Evolutionary conservation across 2,113 vertebrate genomes (phyloP).

Genomic region (Amia ocellicauda): DNA sequence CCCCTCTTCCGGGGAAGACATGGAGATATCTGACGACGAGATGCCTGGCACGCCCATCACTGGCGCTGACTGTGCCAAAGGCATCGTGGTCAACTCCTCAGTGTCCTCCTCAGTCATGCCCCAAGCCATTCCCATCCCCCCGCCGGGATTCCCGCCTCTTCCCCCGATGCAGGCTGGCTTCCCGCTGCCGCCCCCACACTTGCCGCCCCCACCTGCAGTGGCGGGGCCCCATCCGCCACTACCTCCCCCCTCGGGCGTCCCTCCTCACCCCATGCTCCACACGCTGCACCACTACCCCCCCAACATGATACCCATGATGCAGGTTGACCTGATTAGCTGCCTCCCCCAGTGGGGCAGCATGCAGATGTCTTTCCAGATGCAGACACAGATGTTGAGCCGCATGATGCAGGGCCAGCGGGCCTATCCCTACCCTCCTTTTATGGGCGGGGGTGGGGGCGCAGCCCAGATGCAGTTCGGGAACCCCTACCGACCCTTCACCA

Average conservation of each 20-base stretch:
- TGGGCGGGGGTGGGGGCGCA: conserved; percentile 54
- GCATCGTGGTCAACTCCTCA: conserved; percentile 85
- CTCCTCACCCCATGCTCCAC: conserved; percentile 74
- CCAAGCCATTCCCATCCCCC: conserved; percentile 73
- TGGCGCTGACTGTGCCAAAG: conserved; percentile 82
- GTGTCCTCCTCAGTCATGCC: conserved; percentile 71
- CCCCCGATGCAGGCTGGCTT: conserved; percentile 70
- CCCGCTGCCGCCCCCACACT: conserved; percentile 56
- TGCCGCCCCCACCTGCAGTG: conserved; percentile 58
- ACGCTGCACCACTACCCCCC: conserved; percentile 76
- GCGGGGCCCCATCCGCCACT: conserved; percentile 49
- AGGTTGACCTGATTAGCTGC: conserved; percentile 87
- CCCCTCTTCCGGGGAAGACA: conserved; percentile 95
- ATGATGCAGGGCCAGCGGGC: conserved; percentile 86
- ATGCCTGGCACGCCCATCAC: conserved; percentile 81
- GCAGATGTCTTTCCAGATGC: conserved; percentile 99
- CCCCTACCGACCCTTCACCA: conserved; percentile 74
- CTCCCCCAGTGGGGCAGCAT: conserved; percentile 88
- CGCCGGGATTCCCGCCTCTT: conserved; percentile 75
- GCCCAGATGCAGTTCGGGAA: conserved; percentile 70
- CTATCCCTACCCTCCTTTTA: conserved; percentile 79
- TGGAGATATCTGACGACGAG: conserved; percentile 98
- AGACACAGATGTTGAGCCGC: conserved; percentile 96
- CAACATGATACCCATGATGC: conserved; percentile 84
- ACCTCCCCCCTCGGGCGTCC: conserved; percentile 59